Base-by-base conservation (phyloP, 2,888 invertebrate species). In the Scaptomyza cyrtandrae region DNA sequence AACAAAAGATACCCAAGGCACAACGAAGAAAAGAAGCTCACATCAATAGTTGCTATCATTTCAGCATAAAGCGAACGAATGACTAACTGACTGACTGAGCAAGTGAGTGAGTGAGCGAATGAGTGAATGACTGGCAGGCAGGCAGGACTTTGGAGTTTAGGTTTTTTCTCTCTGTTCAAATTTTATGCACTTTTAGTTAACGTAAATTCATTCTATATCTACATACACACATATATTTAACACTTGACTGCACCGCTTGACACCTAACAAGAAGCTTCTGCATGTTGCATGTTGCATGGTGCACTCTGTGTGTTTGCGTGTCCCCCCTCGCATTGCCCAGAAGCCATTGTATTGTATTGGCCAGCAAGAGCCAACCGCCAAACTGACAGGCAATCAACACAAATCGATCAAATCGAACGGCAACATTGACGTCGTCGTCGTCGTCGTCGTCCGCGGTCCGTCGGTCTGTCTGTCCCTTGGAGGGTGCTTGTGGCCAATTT, bases 101-200 rank as follows among this genome's bases (percentile, higher is more conserved):
- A 67, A 64, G 24, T 46, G 69, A 45, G 44, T 35, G 64, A 65
- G 43, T 63, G 80, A 69, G 31, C 60, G 71, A 64, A 31, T 41
- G 69, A 46, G 1, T 54, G 77, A 73, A 1, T 37, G 55, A 33
- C 39, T 53, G 78, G 64, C 10, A 67, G 80, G 63, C 80, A 61
- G 58, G 27, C 63, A 67, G 78, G 68, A 78, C 84, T 80, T 71
- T 73, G 68, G 68, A 54, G 62, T 44, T 61, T 55, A 56, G 49
- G 44, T 52, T 58, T 65, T 50, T 37, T 63, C 3, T 24, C 24
- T 24, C 24, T 2, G 24, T 24, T 24, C 79, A 54, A 71, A 85
- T 82, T 86, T 83, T 87, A 83, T 83, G 87, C 87, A 83, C 83
- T 83, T 83, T 83, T 84, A 87, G 86, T 87, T 85, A 85, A 81